A percentile compares a stretch with the other conserved stretches of the same genome.
Evolutionary conservation across 2,888 invertebrate species (phyloP).

Genomic region (Lottia gigantea): DNA sequence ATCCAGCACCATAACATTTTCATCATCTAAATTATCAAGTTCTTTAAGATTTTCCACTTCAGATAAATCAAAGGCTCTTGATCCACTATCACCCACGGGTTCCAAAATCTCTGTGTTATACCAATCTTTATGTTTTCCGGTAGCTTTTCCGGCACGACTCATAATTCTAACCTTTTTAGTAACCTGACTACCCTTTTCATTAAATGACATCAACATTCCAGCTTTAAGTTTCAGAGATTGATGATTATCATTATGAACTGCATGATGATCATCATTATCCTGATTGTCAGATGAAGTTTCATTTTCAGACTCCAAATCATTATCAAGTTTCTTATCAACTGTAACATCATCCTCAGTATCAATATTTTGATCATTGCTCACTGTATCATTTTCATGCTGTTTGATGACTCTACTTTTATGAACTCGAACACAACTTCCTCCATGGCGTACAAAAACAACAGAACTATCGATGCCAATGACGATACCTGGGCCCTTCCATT

Average conservation of each 20-base stretch:
- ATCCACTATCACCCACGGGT: background rate
- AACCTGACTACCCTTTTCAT: constrained; percentile 6
- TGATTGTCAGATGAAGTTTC: background rate
- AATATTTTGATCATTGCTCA: too few species aligned
- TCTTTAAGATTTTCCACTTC: background rate
- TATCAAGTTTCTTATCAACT: background rate
- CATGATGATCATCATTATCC: background rate
- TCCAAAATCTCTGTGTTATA: constrained; percentile 13
- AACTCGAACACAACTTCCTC: constrained; percentile 17
- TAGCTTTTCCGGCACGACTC: constrained; percentile 18
- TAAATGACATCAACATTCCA: background rate
- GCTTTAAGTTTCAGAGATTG: constrained; percentile 10
- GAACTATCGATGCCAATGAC: constrained; percentile 18
- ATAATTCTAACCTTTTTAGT: constrained; percentile 10
- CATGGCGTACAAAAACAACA: constrained; percentile 23
- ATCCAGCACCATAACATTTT: background rate
- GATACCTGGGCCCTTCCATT: constrained; percentile 18
- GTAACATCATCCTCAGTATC: too few species aligned
- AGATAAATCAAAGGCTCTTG: constrained; percentile 13
- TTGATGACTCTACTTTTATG: constrained; percentile 9
- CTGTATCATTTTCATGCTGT: background rate
- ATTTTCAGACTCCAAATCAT: background rate
- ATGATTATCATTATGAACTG: background rate
- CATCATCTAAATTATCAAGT: background rate
- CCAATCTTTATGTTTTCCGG: constrained; percentile 18